Conservation (phyloP, 2,888 invertebrate genomes). For the Lithodes maja region DNA sequence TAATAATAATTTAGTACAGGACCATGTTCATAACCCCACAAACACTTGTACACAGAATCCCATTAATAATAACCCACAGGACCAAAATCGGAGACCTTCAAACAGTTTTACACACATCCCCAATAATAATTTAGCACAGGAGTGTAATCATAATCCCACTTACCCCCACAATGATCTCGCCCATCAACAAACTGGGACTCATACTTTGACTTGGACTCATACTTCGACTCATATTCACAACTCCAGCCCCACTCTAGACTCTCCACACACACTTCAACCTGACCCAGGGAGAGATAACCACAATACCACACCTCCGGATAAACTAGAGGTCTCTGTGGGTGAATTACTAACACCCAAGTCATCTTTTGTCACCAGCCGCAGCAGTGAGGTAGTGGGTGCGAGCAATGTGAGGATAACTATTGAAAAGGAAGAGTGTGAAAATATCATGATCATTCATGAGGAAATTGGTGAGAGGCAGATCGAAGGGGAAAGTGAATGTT, state of each 20-base stretch:
- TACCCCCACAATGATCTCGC: no score
- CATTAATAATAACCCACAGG: no score
- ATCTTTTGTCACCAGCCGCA: background rate
- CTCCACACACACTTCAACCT: background rate
- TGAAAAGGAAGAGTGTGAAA: background rate
- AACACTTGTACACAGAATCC: background rate
- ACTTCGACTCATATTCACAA: background rate
- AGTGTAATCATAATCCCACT: no score
- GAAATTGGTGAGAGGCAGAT: background rate
- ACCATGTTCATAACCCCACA: background rate
- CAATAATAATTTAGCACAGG: no score
- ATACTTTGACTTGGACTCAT: no score
- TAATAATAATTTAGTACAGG: background rate
- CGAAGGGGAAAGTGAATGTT: background rate
- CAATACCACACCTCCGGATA: background rate
- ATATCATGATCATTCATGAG: background rate
- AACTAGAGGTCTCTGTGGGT: background rate
- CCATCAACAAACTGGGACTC: no score
- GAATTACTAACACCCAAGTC: background rate
- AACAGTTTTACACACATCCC: background rate
- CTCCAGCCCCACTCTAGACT: background rate
- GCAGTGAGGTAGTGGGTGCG: background rate
- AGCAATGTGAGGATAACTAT: no score
- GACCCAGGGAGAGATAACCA: background rate
- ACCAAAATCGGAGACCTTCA: background rate